Conservation (phyloP, 2,888 invertebrate species). For the Sinodicranocentrus sp. region DNA sequence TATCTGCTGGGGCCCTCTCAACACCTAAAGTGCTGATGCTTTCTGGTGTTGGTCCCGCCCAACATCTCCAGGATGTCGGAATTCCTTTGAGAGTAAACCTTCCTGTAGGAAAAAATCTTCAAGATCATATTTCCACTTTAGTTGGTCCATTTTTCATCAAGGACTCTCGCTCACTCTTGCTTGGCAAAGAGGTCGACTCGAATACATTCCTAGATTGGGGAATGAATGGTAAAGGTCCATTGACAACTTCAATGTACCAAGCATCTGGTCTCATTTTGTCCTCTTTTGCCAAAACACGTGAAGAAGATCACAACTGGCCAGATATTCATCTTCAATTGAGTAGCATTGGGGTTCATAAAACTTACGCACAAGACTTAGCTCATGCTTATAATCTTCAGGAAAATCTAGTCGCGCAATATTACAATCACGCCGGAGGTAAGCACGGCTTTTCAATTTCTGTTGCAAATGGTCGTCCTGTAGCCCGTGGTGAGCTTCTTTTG, state of each 20-base stretch:
- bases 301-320: slow-evolving; percentile 69
- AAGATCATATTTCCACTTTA: slow-evolving; percentile 68
- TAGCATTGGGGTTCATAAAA: slow-evolving; percentile 64
- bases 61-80: slow-evolving; percentile 68
- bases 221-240: slow-evolving; percentile 62
- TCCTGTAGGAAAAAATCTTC: slow-evolving; percentile 70
- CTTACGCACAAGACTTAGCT: slow-evolving; percentile 68
- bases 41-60: slow-evolving; percentile 69
- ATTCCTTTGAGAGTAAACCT: slow-evolving; percentile 44
- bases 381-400: slow-evolving; percentile 65
- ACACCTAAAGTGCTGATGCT: slow-evolving; percentile 66
- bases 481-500: slow-evolving; percentile 67
- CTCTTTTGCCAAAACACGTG: slow-evolving; percentile 64
- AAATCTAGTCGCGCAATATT: slow-evolving; percentile 63
- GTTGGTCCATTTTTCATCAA: slow-evolving; percentile 71
- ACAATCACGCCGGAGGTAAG: slow-evolving; percentile 64
- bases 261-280: slow-evolving; percentile 69
- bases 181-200: slow-evolving; percentile 67
- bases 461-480: slow-evolving; percentile 65
- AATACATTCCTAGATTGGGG: slow-evolving; percentile 57
- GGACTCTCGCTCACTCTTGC: slow-evolving; percentile 48
- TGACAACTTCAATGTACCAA: slow-evolving; percentile 67
- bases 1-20: slow-evolving; percentile 54
- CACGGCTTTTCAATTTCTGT: slow-evolving; percentile 69
- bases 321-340: slow-evolving; percentile 69